Conservation (phyloP, 2,888 invertebrate genomes). For the Tetropium fuscum region DNA sequence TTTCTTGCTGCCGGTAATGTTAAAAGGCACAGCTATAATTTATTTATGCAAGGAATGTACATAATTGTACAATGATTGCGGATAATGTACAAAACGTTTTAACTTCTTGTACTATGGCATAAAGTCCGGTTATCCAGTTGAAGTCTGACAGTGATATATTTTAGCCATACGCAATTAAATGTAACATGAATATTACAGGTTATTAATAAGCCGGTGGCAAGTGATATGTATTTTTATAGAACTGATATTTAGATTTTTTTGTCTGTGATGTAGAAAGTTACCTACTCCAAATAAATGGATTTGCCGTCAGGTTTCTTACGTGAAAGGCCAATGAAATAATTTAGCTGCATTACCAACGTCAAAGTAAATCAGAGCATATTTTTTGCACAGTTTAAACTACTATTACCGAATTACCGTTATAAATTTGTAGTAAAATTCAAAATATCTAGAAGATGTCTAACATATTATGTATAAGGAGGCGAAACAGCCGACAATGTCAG, state of each 20-base stretch:
- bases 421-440: no score
- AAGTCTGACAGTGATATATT: conserved; percentile 18
- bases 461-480: no score
- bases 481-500: no score
- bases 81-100: conserved; percentile 2
- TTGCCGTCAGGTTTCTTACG: conserved; percentile 3
- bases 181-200: conserved; percentile 11
- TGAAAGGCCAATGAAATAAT: conserved; percentile 8
- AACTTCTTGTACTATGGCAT: neutral
- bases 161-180: conserved; percentile 14
- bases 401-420: no score
- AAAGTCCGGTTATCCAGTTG: neutral
- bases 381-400: neutral
- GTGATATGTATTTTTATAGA: conserved; percentile 20
- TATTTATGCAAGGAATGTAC: neutral
- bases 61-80: conserved; percentile 1
- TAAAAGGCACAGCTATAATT: conserved; percentile 7
- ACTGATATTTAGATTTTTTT: conserved; percentile 13
- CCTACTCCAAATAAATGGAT: conserved; percentile 4
- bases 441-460: no score
- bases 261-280: conserved; percentile 12
- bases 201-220: conserved; percentile 11
- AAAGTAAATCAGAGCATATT: conserved; percentile 1
- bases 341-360: neutral
- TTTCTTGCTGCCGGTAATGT: conserved; percentile 7